Evolutionary conservation across 1,140 invertebrate species (phyloP), one percentile per base, ranked within the genome.

Genomic region (Patella vulgata): DNA sequence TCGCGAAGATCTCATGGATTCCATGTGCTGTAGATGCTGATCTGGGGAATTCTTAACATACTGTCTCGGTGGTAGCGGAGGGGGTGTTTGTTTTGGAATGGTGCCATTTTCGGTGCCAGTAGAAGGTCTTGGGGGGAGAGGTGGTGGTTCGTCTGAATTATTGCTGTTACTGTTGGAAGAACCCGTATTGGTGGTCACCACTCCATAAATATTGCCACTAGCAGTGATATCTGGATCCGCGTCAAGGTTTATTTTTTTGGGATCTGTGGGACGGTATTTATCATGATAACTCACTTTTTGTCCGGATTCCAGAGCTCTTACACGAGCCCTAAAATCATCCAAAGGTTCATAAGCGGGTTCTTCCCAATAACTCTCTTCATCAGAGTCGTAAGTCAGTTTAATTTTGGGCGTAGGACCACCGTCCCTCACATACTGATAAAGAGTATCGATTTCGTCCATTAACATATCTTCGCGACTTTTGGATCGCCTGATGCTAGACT

Each of bases 361-460:
- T 54, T 82, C 81, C 68, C 75, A 82, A 61, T 77, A 80, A 36
- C 75, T 78, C 43, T 82, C 77, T 36, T 82, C 78, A 42, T 78
- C 79, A 1, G 79, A 80, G 63, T 80, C 79, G 44, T 75, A 69
- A 14, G 73, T 65, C 30, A 71, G 79, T 43, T 73, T 73, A 5
- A 27, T n/a, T 54, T 73, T 75, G 31, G 96, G 85, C 0, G 94
- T 93, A 14, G 92, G 92, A 73, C 96, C 92, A 0, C 95, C 95
- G 40, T 77, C 75, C 47, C 95, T 87, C 0, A 98, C 94, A 80
- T 97, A 97, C 78, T 95, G 93, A 81, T 98, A 98, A 61, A 98
- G 95, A 83, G 96, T 93, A 86, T 98, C 95, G 68, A 97, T 96
- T 84, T 98, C 95, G 72, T 96, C 93, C 84, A 96, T 96, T 19